Evolutionary conservation across 2,113 vertebrate species (phyloP).

Genomic region (Phalacrocorax pelagicus): DNA sequence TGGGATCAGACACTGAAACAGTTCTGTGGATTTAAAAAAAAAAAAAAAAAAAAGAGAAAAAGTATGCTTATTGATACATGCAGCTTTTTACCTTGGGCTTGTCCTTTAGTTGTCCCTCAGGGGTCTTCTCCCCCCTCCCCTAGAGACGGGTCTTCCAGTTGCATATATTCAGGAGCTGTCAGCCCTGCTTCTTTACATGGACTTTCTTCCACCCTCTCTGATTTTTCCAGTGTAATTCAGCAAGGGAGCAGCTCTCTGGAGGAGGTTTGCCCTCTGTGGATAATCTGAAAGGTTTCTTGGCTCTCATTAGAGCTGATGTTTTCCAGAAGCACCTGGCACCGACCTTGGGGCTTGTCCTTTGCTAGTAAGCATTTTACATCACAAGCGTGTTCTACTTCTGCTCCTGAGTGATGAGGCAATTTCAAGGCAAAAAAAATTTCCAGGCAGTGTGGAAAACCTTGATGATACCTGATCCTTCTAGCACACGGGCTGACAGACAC

Average conservation of each 20-base stretch:
- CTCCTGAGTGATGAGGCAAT: background rate
- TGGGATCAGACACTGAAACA: background rate
- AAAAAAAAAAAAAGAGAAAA: background rate
- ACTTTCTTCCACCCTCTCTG: background rate
- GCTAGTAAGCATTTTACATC: background rate
- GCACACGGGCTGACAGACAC: background rate
- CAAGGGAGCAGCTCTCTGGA: background rate
- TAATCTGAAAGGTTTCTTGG: background rate
- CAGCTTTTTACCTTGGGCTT: background rate
- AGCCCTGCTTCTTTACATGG: background rate
- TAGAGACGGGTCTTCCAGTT: background rate
- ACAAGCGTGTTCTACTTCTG: rapidly evolving
- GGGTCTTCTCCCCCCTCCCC: rapidly evolving
- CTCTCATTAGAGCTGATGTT: background rate
- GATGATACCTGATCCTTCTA: background rate
- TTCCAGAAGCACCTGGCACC: background rate
- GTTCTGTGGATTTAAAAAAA: background rate
- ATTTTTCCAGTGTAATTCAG: background rate
- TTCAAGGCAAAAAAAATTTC: background rate
- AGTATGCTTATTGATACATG: background rate
- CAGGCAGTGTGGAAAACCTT: background rate
- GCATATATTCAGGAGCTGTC: background rate
- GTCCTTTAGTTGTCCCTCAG: background rate
- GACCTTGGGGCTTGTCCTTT: background rate
- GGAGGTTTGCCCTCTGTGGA: background rate